Base-by-base conservation (phyloP, 2,797 vertebrate species). In the Eulemur mongoz region DNA sequence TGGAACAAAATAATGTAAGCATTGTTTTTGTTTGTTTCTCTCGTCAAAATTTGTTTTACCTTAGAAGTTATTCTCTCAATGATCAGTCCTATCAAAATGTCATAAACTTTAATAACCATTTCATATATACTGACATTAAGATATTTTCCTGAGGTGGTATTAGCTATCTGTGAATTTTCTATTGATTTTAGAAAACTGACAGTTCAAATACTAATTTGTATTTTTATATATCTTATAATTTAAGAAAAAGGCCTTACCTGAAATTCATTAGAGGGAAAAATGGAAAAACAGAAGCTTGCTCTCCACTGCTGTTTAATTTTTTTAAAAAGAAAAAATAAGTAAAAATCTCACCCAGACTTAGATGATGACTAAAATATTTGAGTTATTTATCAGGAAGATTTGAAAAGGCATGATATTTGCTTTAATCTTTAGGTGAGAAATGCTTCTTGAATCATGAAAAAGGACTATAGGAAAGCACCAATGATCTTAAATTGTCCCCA, bases 91-190 rank as follows among this genome's bases (percentile, higher is more conserved):
- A 35, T 75, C 8, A 90, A 96, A 48, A 91, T 94, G 86, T 93
- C 91, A 61, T 69, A 96, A 93, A 94, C 84, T 7, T 35, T 87
- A 96, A 63, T 61, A 96, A 61, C 88, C 32, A 70, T 38, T 97
- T 94, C 65, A 70, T 38, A 63, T 91, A 94, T 57, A 48, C 45
- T 92, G 45, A 91, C 40, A 87, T 48, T 65, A 93, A 59, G 84
- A 57, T 2, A 10, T 81, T 90, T 96, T 93, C 38, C 38, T 25
- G 5, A 57, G 59, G 22, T 88, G 59, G 30, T 43, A 96, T 12
- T 92, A 70, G 27, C 57, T 87, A 73, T 73, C 25, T 76, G 2
- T 89, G 54, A 84, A 59, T 90, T 84, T 87, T 76, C 50, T 11
- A 32, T 87, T 93, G 70, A 69, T 35, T 94, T 94, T 93, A 76